A percentile compares a stretch with the other conserved stretches of the same genome.
phyloP scores from a whole-genome alignment of 1,140 invertebrate species.

The Muscidifurax raptorellus region DNA sequence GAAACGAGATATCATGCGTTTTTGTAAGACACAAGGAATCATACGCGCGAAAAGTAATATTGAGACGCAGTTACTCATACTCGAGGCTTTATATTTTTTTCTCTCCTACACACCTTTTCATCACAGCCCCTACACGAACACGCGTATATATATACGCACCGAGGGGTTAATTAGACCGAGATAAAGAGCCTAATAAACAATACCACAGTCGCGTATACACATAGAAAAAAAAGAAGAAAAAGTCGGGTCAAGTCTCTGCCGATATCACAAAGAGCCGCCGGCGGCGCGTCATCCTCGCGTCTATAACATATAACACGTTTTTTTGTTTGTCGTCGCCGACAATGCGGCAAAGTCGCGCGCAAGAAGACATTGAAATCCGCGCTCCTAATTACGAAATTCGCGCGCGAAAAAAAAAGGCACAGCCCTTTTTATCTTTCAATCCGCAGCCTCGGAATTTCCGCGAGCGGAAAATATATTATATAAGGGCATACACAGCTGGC shows the following conservation, averaged over 20 bases:
- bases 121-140: not conserved
- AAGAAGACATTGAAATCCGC: slow-evolving; percentile 50
- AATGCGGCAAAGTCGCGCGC: too few relatives aligned
- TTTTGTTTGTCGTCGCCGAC: slow-evolving; percentile 25
- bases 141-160: not conserved
- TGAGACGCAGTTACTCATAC: not conserved
- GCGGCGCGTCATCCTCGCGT: too few relatives aligned
- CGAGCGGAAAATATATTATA: not conserved
- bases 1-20: not conserved
- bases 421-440: too few relatives aligned
- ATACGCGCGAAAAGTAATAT: not conserved
- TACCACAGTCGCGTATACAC: too few relatives aligned
- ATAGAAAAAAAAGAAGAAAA: too few relatives aligned
- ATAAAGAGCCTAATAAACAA: too few relatives aligned
- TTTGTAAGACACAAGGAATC: not conserved
- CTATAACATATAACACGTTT: slow-evolving; percentile 23
- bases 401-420: too few relatives aligned
- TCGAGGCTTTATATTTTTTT: not conserved
- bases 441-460: too few relatives aligned
- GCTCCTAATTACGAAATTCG: slow-evolving; percentile 8
- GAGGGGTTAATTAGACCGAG: too few relatives aligned
- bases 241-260: too few relatives aligned
- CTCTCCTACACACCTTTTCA: slow-evolving; percentile 2
- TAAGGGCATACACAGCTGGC: not conserved
- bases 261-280: too few relatives aligned